Base-by-base conservation (phyloP, 2,113 vertebrate species). In the Otus sunia region DNA sequence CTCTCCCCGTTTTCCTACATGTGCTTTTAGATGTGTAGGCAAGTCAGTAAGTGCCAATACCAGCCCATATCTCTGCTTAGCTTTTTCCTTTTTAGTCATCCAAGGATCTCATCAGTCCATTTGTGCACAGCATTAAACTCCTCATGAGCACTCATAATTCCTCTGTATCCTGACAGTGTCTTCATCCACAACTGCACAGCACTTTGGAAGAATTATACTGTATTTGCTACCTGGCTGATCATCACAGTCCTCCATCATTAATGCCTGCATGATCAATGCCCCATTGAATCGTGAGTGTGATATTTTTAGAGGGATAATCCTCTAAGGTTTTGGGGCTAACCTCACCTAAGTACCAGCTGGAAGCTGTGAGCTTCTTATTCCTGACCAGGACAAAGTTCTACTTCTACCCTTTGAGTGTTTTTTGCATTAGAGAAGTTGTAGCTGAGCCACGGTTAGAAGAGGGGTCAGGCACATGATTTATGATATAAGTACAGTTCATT, bases 51-150 rank as follows among this genome's bases (percentile, higher is more conserved):
- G 78, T 86, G 76, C 50, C 91, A 91, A 50, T 32, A 41, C 4
- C n/a, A 83, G 50, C 79, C 76, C 27, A 8, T n/a, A 41, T 59
- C 64, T 78, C 77, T 79, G 22, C 79, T 90, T 49, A 59, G 69
- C 77, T 90, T 77, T 86, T 76, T 49, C 53, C 34, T 88, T 74
- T 79, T 56, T 36, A 64, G 75, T 73, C 2, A 0, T 43, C 88
- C 37, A 52, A 92, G 47, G 82, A 88, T 77, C 62, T 85, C 81
- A 60, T 63, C 83, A 75, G 80, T 85, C 60, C 76, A 81, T 96
- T 96, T 94, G 76, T 73, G 94, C 41, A n/a, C 83, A 88, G 78
- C 91, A 92, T 92, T 89, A 89, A 90, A 58, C 75, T 71, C 45
- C 88, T 80, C 53, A 6, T 11, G 47, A 94, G 68, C 72, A 27